Evolutionary conservation across 2,888 invertebrate genomes (phyloP).

Genomic region (Xylota sylvarum): DNA sequence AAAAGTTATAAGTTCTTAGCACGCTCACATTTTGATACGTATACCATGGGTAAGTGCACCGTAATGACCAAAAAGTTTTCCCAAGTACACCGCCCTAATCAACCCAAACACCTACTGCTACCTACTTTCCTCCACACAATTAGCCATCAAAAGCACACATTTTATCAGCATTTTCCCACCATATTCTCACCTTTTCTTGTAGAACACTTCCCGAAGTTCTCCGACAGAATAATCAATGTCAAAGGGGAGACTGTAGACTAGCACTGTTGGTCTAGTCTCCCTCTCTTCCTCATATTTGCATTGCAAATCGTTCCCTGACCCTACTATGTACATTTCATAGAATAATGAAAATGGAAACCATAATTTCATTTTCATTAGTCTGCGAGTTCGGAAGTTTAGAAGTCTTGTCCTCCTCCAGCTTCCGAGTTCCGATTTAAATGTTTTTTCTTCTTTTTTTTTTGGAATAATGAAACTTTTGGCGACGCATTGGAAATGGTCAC

Average conservation of each 20-base stretch:
- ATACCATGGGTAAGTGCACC: not conserved
- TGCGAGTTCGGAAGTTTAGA: slow-evolving; percentile 53
- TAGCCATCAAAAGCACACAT: not conserved
- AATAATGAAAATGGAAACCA: slow-evolving; percentile 63
- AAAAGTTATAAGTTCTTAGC: no score
- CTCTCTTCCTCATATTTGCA: slow-evolving; percentile 20
- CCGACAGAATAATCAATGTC: slow-evolving; percentile 38
- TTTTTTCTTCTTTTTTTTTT: slow-evolving; percentile 33
- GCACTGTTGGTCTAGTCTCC: not conserved
- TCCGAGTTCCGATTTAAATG: slow-evolving; percentile 40
- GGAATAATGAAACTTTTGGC: slow-evolving; percentile 53
- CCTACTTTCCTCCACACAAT: slow-evolving; percentile 14
- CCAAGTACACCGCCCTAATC: slow-evolving; percentile 2
- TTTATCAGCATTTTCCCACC: slow-evolving; percentile 1
- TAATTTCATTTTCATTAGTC: slow-evolving; percentile 74
- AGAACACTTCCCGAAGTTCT: slow-evolving; percentile 9
- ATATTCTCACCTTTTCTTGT: slow-evolving; percentile 14
- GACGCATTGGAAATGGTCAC: slow-evolving; percentile 53
- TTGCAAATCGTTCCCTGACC: slow-evolving; percentile 36
- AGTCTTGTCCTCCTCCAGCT: slow-evolving; percentile 35
- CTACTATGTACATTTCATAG: slow-evolving; percentile 42
- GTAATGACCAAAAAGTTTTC: not conserved
- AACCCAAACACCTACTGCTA: not conserved
- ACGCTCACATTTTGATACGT: not conserved
- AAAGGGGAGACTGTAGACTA: slow-evolving; percentile 9